Percentiles rank a stretch among this genome's conserved stretches.
phyloP scores from a whole-genome alignment of 2,888 invertebrate genomes.

The Sycophila texana region DNA sequence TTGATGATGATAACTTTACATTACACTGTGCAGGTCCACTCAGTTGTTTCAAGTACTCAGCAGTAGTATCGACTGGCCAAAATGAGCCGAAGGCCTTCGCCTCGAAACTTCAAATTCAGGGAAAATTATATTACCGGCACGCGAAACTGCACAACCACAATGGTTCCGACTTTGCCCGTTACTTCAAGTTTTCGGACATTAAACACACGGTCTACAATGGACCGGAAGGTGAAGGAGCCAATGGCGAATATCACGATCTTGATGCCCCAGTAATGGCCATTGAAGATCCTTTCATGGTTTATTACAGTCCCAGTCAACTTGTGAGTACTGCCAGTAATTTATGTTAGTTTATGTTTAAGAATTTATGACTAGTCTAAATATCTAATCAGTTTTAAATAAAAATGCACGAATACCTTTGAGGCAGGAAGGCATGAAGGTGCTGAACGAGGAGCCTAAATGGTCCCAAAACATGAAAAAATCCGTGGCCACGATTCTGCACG shows the following conservation, averaged over 20 bases:
- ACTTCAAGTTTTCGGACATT: slow-evolving; percentile 67
- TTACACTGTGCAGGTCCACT: neutral
- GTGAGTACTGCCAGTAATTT: too few relatives aligned
- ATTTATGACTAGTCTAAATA: too few relatives aligned
- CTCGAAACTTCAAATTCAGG: slow-evolving; percentile 71
- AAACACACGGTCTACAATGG: slow-evolving; percentile 71
- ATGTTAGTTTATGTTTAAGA: too few relatives aligned
- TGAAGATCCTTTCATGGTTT: slow-evolving; percentile 64
- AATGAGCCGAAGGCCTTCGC: slow-evolving; percentile 68
- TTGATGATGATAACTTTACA: too few relatives aligned
- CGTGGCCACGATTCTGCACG: slow-evolving; percentile 73
- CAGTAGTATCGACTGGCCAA: slow-evolving; percentile 71
- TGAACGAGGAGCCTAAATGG: slow-evolving; percentile 69
- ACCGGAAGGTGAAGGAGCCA: slow-evolving; percentile 51
- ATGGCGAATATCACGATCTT: slow-evolving; percentile 55
- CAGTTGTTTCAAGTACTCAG: slow-evolving; percentile 72
- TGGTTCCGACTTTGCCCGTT: slow-evolving; percentile 62
- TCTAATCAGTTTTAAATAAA: neutral
- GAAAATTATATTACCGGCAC: slow-evolving; percentile 66
- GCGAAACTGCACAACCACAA: slow-evolving; percentile 62
- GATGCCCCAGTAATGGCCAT: slow-evolving; percentile 59
- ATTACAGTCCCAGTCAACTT: slow-evolving; percentile 53
- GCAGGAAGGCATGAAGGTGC: slow-evolving; percentile 64
- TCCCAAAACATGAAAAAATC: slow-evolving; percentile 75
- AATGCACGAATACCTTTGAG: neutral